Conservation (phyloP, 2,888 invertebrate species). For the Alloplasta piceator region DNA sequence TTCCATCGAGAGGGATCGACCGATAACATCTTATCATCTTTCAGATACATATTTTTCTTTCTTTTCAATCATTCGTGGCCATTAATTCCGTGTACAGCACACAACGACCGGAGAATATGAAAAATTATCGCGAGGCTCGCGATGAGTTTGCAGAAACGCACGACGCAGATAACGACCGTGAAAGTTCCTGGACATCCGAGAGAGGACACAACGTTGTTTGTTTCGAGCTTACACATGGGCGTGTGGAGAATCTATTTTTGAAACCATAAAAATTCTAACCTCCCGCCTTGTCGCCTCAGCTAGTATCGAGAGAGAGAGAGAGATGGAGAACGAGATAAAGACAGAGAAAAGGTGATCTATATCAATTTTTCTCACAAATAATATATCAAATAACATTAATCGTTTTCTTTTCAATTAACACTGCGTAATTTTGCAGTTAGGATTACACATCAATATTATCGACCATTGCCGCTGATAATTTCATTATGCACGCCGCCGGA, state of each 20-base stretch:
- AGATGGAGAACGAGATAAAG: too few species aligned
- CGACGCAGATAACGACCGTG: conserved; percentile 12
- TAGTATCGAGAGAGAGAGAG: conserved; percentile 12
- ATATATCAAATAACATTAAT: too few species aligned
- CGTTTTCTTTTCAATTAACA: too few species aligned
- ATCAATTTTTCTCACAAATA: too few species aligned
- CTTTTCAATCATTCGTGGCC: background rate
- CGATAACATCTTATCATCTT: background rate
- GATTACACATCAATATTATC: too few species aligned
- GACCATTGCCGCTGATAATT: too few species aligned
- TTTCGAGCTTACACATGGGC: conserved; percentile 38
- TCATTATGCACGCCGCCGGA: too few species aligned
- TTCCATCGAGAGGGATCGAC: too few species aligned
- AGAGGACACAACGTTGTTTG: conserved; percentile 32
- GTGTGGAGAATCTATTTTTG: conserved; percentile 70
- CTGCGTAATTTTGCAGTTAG: too few species aligned
- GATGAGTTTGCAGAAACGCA: background rate
- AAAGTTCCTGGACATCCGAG: conserved; percentile 34
- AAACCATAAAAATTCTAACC: conserved; percentile 70
- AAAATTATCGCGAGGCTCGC: background rate
- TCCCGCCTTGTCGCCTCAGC: conserved; percentile 46
- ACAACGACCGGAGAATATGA: background rate
- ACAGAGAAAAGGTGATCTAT: too few species aligned
- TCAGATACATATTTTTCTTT: background rate
- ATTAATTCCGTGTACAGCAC: background rate